phyloP scores from a whole-genome alignment of 2,797 vertebrate species.

The Podarcis siculus region DNA sequence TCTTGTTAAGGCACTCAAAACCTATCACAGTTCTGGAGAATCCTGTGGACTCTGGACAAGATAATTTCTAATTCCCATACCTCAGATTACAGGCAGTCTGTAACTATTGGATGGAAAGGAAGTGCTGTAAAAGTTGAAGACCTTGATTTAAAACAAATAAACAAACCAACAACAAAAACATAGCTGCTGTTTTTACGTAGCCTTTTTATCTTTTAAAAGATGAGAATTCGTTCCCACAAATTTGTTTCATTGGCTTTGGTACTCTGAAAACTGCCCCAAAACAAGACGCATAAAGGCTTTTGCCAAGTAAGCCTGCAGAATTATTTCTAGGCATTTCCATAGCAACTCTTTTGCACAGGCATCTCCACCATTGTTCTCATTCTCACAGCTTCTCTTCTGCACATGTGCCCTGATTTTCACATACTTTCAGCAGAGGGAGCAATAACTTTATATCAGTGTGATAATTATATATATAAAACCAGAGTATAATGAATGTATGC shows the following conservation, averaged over 20 bases:
- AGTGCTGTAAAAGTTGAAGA: background rate
- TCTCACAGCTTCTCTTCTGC: background rate
- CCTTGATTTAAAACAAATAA: background rate
- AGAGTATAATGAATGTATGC: background rate
- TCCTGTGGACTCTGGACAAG: background rate
- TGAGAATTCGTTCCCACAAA: slow-evolving; percentile 67
- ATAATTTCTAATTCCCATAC: background rate
- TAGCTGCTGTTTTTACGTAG: background rate
- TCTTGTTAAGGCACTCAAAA: too few relatives aligned
- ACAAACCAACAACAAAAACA: background rate
- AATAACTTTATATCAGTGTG: background rate
- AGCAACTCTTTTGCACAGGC: slow-evolving; percentile 58
- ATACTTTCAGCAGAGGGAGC: slow-evolving; percentile 15
- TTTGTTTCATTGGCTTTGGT: slow-evolving; percentile 62
- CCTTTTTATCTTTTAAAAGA: slow-evolving; percentile 61
- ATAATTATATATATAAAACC: background rate
- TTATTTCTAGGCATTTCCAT: slow-evolving; percentile 51
- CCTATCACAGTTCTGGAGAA: background rate
- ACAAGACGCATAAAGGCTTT: slow-evolving; percentile 66
- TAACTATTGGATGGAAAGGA: background rate
- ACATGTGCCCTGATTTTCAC: slow-evolving; percentile 3
- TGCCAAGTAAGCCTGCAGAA: slow-evolving; percentile 59
- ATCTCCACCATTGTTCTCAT: slow-evolving; percentile 53
- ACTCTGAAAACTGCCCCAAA: slow-evolving; percentile 68
- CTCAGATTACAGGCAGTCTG: background rate